phyloP scores from a whole-genome alignment of 2,113 vertebrate genomes.

The Hemibagrus wyckioides region DNA sequence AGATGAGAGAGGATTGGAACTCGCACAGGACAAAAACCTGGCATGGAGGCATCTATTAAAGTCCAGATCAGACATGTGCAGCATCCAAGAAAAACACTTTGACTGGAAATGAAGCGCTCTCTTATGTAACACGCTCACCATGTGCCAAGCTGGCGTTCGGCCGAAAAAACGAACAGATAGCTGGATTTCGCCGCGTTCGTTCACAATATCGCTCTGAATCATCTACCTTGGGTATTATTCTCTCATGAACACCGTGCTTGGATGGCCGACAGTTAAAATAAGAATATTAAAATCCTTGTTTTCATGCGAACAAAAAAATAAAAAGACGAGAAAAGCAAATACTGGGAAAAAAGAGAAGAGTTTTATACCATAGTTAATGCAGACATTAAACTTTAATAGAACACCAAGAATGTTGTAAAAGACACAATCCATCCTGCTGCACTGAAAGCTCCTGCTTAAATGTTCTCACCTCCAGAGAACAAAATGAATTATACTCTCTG shows the following conservation, averaged over 20 bases:
- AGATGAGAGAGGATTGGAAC: conserved; percentile 41
- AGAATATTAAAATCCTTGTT: neutral
- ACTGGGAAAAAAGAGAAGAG: neutral
- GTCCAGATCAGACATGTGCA: conserved; percentile 35
- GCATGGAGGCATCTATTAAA: conserved; percentile 29
- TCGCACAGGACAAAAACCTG: conserved; percentile 19
- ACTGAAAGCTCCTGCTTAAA: conserved; percentile 52
- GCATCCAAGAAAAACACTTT: conserved; percentile 32
- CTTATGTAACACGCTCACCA: neutral
- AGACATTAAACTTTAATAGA: conserved; percentile 55
- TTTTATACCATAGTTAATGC: conserved; percentile 47
- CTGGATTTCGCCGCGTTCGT: neutral
- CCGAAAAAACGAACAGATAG: neutral
- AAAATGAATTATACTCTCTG: conserved; percentile 58
- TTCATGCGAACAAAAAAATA: neutral
- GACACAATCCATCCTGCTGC: conserved; percentile 52
- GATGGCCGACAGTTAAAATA: neutral
- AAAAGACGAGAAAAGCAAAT: neutral
- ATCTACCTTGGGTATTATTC: neutral
- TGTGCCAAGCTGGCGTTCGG: conserved; percentile 9
- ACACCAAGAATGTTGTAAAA: conserved; percentile 39
- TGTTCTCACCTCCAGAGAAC: conserved; percentile 53
- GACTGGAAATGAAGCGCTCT: conserved; percentile 17
- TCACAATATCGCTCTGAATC: neutral
- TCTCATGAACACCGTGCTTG: neutral